Evolutionary conservation across 2,113 vertebrate genomes (phyloP).

Genomic region (Peromyscus polionotus): DNA sequence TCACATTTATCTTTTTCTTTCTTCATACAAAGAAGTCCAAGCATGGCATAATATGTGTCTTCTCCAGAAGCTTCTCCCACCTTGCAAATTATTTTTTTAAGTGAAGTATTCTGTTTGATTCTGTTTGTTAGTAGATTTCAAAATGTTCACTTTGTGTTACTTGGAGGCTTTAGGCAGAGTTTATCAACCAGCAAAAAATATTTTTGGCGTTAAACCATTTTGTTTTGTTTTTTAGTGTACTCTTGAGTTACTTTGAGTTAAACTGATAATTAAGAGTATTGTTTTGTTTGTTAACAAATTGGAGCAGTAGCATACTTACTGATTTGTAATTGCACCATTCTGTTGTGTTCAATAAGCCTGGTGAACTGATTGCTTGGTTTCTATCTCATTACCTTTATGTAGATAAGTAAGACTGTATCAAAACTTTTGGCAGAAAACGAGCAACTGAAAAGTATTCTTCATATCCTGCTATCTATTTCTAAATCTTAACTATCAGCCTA

Average conservation of each 20-base stretch:
- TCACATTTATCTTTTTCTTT: background rate
- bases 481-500: background rate
- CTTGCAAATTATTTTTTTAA: slow-evolving; percentile 23
- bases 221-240: background rate
- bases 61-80: slow-evolving; percentile 6
- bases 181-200: background rate
- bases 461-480: slow-evolving; percentile 9
- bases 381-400: slow-evolving; percentile 8
- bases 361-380: background rate
- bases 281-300: background rate
- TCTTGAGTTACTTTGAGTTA: background rate
- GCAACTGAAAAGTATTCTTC: slow-evolving; percentile 14
- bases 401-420: background rate
- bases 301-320: background rate
- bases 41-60: background rate
- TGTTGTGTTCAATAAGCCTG: background rate
- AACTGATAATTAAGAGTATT: background rate
- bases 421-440: slow-evolving; percentile 39
- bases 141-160: background rate
- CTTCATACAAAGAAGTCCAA: background rate
- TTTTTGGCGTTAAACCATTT: background rate
- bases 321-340: background rate
- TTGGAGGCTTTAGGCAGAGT: background rate
- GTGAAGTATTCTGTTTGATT: background rate
- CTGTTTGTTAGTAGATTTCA: background rate